phyloP scores from a whole-genome alignment of 2,113 vertebrate species.

The Stercorarius parasiticus region DNA sequence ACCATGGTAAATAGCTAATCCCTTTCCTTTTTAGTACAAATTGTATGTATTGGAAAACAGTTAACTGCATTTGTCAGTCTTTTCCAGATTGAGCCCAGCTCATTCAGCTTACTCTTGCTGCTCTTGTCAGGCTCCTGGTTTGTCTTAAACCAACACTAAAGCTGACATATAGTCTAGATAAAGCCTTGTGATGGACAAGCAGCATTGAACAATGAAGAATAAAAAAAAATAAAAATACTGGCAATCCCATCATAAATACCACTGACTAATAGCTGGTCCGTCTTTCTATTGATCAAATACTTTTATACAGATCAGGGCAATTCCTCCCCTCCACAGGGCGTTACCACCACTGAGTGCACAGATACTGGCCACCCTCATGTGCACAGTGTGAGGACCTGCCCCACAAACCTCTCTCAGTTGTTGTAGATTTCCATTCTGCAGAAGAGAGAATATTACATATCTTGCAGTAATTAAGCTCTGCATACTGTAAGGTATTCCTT shows the following conservation, averaged over 20 bases:
- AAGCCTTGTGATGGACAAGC: background rate
- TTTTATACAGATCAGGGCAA: background rate
- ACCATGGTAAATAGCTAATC: background rate
- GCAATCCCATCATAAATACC: background rate
- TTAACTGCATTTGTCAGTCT: background rate
- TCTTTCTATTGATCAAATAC: background rate
- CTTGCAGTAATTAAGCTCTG: background rate
- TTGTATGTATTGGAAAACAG: background rate
- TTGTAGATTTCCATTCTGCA: background rate
- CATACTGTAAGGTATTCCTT: background rate
- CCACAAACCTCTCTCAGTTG: background rate
- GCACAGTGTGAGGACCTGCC: background rate
- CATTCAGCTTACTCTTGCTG: background rate
- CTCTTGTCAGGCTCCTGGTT: background rate
- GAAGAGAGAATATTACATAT: background rate
- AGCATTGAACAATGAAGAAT: background rate
- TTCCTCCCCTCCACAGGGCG: background rate
- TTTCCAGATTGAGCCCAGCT: background rate
- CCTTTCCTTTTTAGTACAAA: background rate
- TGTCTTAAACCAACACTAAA: background rate
- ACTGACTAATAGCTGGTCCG: background rate
- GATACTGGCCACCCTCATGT: background rate
- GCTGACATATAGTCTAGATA: background rate
- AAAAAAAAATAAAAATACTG: background rate
- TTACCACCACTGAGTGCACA: background rate